A percentile compares a stretch with the other conserved stretches of the same genome.
Conservation (phyloP, 92 coral and sea anemone species). For the Phenganax marumi region DNA sequence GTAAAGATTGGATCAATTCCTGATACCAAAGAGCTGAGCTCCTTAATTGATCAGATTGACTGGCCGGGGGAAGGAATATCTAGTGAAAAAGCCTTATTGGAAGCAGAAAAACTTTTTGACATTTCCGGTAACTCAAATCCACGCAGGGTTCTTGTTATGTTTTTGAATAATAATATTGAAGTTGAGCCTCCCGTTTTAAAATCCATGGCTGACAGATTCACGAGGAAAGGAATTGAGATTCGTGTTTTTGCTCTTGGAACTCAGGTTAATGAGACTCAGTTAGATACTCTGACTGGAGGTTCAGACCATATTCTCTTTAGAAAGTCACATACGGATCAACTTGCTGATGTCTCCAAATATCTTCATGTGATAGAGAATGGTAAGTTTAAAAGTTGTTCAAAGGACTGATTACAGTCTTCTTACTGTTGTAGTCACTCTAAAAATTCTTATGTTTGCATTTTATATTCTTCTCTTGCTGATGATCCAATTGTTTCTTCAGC, state of each 20-base stretch:
- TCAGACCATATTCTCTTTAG: not conserved
- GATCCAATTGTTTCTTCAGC: not conserved
- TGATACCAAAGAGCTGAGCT: not conserved
- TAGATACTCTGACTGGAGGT: not conserved
- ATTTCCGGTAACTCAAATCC: slow-evolving; percentile 7
- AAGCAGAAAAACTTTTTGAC: slow-evolving; percentile 24
- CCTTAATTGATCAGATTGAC: not conserved
- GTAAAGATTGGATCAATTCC: slow-evolving; percentile 18
- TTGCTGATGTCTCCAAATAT: slow-evolving; percentile 9
- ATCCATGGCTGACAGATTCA: slow-evolving; percentile 8
- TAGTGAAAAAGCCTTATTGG: slow-evolving; percentile 13
- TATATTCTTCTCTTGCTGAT: not conserved
- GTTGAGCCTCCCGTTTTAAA: slow-evolving; percentile 14
- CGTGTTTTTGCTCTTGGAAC: slow-evolving; percentile 25
- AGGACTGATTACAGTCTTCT: no score
- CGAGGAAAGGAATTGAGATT: slow-evolving; percentile 15
- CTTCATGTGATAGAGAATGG: not conserved
- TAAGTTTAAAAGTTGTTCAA: not conserved
- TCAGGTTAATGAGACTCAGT: slow-evolving; percentile 17
- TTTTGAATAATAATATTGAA: slow-evolving; percentile 9
- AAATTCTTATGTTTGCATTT: no score
- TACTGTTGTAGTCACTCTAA: no score
- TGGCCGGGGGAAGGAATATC: slow-evolving; percentile 38
- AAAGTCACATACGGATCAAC: slow-evolving; percentile 15
- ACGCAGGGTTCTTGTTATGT: slow-evolving; percentile 28